Evolutionary conservation across 2,113 vertebrate species (phyloP).

Genomic region (Takifugu flavidus): DNA sequence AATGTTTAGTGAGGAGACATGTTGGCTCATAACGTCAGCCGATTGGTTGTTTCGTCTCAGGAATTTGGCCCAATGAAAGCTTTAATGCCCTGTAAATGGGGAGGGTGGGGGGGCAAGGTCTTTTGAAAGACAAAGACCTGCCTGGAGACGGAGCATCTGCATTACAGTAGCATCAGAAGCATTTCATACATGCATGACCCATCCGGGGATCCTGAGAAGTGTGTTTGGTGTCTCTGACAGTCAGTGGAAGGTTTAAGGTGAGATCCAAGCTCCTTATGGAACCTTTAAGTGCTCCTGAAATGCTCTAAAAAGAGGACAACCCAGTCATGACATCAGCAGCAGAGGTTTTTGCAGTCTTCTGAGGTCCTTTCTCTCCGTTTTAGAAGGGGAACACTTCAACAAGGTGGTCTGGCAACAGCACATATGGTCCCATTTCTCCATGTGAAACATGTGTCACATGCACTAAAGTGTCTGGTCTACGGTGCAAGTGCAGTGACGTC

Average conservation of each 20-base stretch:
- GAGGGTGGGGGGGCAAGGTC: slow-evolving; percentile 14
- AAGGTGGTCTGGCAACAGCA: too few relatives aligned
- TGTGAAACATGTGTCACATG: neutral
- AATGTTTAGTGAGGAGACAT: slow-evolving; percentile 35
- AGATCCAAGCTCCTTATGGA: neutral
- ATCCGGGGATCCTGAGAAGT: neutral
- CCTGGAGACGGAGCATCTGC: slow-evolving; percentile 16
- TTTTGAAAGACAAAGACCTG: slow-evolving; percentile 42
- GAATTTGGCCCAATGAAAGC: slow-evolving; percentile 62
- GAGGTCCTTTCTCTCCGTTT: neutral
- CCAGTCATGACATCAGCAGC: neutral
- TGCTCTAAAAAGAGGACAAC: neutral
- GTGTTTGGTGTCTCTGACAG: too few relatives aligned
- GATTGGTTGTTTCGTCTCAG: slow-evolving; percentile 42
- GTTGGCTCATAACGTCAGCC: slow-evolving; percentile 21
- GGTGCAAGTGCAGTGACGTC: neutral
- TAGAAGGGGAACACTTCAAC: neutral
- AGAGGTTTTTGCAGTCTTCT: neutral
- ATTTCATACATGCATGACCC: too few relatives aligned
- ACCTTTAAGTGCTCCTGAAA: too few relatives aligned
- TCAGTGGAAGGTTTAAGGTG: neutral
- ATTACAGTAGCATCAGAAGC: too few relatives aligned
- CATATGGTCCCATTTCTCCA: neutral
- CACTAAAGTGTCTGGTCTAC: neutral
- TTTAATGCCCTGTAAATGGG: slow-evolving; percentile 59